phyloP scores from a whole-genome alignment of 2,797 vertebrate species.

The Rhynchotus rufescens region DNA sequence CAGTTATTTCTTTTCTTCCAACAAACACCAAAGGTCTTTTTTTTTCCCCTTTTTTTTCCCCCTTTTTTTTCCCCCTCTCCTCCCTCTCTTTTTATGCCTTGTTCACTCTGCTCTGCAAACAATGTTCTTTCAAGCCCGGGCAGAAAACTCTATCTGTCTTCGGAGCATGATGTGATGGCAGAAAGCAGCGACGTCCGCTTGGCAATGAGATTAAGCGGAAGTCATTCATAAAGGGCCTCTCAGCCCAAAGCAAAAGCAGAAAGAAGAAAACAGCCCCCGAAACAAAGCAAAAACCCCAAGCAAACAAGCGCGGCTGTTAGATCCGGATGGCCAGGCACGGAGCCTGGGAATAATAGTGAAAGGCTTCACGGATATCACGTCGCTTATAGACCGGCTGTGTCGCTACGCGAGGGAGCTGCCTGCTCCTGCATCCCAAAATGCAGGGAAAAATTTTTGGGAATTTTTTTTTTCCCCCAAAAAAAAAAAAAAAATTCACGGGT shows the following conservation, averaged over 20 bases:
- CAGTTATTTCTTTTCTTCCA: slow-evolving; percentile 9
- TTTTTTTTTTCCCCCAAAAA: too few relatives aligned
- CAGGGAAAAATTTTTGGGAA: too few relatives aligned
- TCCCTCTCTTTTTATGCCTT: not conserved
- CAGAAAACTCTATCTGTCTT: slow-evolving; percentile 49
- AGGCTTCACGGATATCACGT: not conserved
- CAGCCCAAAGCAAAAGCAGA: not conserved
- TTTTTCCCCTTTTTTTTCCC: not conserved
- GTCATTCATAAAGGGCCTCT: slow-evolving; percentile 35
- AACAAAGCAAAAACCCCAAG: not conserved
- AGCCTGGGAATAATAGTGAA: not conserved
- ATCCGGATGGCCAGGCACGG: not conserved
- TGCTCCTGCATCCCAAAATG: not conserved
- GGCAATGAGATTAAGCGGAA: slow-evolving; percentile 37
- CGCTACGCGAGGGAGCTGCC: not conserved
- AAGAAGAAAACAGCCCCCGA: not conserved
- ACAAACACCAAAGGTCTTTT: not conserved
- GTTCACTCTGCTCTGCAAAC: slow-evolving; percentile 27
- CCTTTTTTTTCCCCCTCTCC: too few relatives aligned
- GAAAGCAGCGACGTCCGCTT: not conserved
- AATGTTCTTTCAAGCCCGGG: slow-evolving; percentile 18
- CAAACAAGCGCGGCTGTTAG: not conserved
- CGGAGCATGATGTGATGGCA: slow-evolving; percentile 2
- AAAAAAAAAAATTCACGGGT: not conserved
- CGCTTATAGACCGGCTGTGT: not conserved